Conservation (phyloP, 2,113 vertebrate genomes). For the Heterotilapia buettikoferi region DNA sequence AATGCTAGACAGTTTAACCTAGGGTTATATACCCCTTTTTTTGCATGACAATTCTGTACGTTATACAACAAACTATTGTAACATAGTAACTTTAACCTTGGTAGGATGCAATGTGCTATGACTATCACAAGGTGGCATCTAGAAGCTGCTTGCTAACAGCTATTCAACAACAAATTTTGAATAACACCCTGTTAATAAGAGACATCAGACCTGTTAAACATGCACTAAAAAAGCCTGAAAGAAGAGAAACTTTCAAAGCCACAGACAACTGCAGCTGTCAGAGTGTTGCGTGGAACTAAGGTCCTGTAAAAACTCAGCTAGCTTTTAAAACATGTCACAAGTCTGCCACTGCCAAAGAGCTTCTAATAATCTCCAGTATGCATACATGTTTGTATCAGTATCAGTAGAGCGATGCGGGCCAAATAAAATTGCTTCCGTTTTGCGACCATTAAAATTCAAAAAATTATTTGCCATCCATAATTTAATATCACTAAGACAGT, state of each 20-base stretch:
- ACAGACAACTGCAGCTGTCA: not conserved
- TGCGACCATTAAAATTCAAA: no score
- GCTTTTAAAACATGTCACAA: not conserved
- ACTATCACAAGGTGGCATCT: not conserved
- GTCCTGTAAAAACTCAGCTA: not conserved
- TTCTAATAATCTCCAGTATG: not conserved
- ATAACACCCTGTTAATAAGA: rapidly evolving
- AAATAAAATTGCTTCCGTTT: no score
- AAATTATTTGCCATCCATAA: no score
- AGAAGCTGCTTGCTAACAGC: not conserved
- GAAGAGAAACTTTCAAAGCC: not conserved
- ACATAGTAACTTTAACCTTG: not conserved
- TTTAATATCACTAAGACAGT: no score
- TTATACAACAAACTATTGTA: not conserved
- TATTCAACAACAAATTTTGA: not conserved
- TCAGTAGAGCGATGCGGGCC: no score
- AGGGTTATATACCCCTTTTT: not conserved
- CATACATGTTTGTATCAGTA: not conserved
- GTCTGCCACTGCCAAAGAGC: not conserved
- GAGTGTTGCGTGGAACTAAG: not conserved
- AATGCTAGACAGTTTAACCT: not conserved
- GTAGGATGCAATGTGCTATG: not conserved
- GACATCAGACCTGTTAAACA: rapidly evolving
- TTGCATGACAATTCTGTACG: not conserved
- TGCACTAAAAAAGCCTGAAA: not conserved